These are phyloP conservation scores for Muricea muricata DNA, from an alignment of 92 coral and sea anemone genomes.

Conservation along the genomic window DNA sequence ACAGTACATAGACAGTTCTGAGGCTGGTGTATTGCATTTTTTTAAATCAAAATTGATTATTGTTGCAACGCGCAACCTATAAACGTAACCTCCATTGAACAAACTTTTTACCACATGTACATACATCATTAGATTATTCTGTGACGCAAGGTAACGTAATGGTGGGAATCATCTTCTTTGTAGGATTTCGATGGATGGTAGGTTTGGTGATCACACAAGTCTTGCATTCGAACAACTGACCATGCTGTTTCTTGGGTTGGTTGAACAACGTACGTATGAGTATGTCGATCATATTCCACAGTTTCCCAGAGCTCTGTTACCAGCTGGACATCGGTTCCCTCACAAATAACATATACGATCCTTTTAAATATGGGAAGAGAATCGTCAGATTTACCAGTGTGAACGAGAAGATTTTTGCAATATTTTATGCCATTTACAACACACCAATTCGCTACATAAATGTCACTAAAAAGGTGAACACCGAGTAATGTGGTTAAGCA, in stretches of 20 bases:
- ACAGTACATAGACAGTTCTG: too few relatives aligned
- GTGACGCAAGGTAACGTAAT: too few relatives aligned
- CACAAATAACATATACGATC: neutral
- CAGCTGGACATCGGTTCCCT: neutral
- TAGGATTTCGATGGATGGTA: conserved; percentile 26
- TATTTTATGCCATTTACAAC: conserved; percentile 13
- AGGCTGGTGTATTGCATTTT: too few relatives aligned
- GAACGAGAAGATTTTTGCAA: conserved; percentile 8
- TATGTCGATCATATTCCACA: conserved; percentile 14
- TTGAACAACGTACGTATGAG: conserved; percentile 14
- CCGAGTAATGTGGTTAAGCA: neutral
- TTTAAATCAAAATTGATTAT: too few relatives aligned
- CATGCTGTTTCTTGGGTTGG: neutral
- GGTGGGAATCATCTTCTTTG: too few relatives aligned
- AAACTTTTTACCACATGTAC: too few relatives aligned
- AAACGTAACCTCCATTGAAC: too few relatives aligned
- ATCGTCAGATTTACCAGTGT: conserved; percentile 4
- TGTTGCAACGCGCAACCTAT: too few relatives aligned
- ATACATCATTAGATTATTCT: too few relatives aligned
- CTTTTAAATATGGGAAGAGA: neutral
- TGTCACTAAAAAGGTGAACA: neutral
- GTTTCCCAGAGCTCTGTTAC: neutral
- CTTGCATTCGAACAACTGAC: neutral
- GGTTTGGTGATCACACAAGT: neutral
- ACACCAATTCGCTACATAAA: conserved; percentile 31